phyloP scores from a whole-genome alignment of 2,888 invertebrate genomes.

The Magallana nippona region DNA sequence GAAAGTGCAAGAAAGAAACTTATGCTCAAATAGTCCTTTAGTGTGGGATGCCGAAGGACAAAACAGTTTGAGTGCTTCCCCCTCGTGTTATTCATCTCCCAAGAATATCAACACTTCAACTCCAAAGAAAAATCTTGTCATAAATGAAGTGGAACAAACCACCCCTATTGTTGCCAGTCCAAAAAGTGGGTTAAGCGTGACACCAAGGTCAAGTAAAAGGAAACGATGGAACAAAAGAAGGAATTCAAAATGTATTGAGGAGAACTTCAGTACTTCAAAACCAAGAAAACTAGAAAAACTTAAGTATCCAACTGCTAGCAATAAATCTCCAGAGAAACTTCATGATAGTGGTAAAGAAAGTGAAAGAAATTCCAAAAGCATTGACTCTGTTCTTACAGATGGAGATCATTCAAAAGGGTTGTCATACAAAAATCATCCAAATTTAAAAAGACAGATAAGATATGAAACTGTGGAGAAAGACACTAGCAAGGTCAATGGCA shows the following conservation, averaged over 20 bases:
- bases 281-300: not conserved
- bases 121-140: not conserved
- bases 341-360: not conserved
- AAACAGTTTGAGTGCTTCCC: not conserved
- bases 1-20: conserved; percentile 2
- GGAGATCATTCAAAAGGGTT: not conserved
- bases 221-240: conserved; percentile 24
- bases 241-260: not conserved
- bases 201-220: conserved; percentile 39
- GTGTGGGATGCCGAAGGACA: not conserved
- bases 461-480: not conserved
- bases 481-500: not conserved
- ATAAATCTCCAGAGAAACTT: not conserved
- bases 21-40: not conserved
- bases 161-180: conserved; percentile 31
- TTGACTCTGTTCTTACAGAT: not conserved
- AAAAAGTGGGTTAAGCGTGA: conserved; percentile 36
- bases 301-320: conserved; percentile 3
- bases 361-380: not conserved
- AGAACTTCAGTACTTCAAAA: not conserved
- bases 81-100: not conserved
- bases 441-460: not conserved
- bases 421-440: not conserved
- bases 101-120: not conserved
- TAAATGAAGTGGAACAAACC: not conserved